Evolutionary conservation across 2,797 vertebrate species (phyloP), one percentile per base, ranked within the genome.

Genomic region (Cyclopterus lumpus): DNA sequence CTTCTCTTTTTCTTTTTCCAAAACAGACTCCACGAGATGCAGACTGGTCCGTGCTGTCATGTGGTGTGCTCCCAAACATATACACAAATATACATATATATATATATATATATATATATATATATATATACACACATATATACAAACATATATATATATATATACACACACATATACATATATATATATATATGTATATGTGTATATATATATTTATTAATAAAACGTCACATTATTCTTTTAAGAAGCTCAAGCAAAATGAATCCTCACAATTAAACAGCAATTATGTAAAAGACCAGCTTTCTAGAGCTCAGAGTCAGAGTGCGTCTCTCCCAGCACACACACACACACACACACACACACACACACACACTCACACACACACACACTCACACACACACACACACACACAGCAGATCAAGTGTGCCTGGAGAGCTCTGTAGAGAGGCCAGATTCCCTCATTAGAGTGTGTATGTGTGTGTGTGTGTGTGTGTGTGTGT

Each of bases 391-490:
- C 64, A 69, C 44, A 70, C 64, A 70, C 46, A 73, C 26, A 72
- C 68, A 79, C 83, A 93, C 88, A 82, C 76, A 86, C 78, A 77
- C 77, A 92, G 88, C 86, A 87, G 89, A 92, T 91, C 88, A 92
- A 91, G 92, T 89, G 88, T 76, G 88, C 88, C 91, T 89, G 85
- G 91, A 91, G 87, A 91, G 87, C 88, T 85, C 81, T 84, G 87
- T 74, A 69, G 90, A 89, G 88, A 89, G 89, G 90, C 93, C 91
- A 90, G 93, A 91, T 90, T 86, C 92, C 91, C 93, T 94, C 93
- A 95, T 94, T 95, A 95, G 92, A 90, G 85, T 63, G 76, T 83
- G 79, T 90, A 89, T 86, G n/a, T n/a, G n/a, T n/a, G n/a, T n/a
- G n/a, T n/a, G n/a, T n/a, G n/a, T n/a, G n/a, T n/a, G n/a, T n/a